A percentile compares a stretch with the other conserved stretches of the same genome.
phyloP scores from a whole-genome alignment of 2,113 vertebrate genomes.

The Oreochromis spilurus region DNA sequence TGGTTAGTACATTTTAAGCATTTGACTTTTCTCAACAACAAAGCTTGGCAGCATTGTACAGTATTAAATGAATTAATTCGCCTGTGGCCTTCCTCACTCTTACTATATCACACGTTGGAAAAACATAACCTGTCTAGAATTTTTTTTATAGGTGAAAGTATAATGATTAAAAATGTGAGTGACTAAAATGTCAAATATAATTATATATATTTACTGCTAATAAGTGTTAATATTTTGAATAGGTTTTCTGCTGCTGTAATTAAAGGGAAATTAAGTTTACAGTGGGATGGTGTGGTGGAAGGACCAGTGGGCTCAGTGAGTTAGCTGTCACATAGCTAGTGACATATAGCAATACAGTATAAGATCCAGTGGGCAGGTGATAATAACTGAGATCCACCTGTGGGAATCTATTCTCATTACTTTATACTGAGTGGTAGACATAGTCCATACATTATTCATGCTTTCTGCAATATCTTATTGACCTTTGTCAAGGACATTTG shows the following conservation, averaged over 20 bases:
- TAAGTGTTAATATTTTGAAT: background rate
- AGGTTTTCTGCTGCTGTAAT: background rate
- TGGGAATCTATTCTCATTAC: constrained; percentile 56
- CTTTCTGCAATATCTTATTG: constrained; percentile 41
- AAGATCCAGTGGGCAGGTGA: constrained; percentile 23
- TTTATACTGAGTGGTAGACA: constrained; percentile 8
- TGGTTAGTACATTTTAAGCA: background rate
- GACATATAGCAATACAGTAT: background rate
- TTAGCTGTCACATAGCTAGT: background rate
- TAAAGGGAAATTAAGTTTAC: background rate
- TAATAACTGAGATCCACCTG: constrained; percentile 41
- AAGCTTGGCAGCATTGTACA: background rate
- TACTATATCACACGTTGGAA: background rate
- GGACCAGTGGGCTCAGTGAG: background rate
- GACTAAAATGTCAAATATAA: background rate
- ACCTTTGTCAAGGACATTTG: constrained; percentile 62
- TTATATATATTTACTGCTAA: background rate
- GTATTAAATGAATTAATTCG: background rate
- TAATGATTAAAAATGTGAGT: background rate
- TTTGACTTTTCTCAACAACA: background rate
- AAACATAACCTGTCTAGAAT: rapidly evolving
- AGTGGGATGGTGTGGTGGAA: background rate
- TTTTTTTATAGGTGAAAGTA: background rate
- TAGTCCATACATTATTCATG: constrained; percentile 60
- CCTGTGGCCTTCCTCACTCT: background rate